phyloP scores from a whole-genome alignment of 2,888 invertebrate species.

The Ophonus ardosiacus region DNA sequence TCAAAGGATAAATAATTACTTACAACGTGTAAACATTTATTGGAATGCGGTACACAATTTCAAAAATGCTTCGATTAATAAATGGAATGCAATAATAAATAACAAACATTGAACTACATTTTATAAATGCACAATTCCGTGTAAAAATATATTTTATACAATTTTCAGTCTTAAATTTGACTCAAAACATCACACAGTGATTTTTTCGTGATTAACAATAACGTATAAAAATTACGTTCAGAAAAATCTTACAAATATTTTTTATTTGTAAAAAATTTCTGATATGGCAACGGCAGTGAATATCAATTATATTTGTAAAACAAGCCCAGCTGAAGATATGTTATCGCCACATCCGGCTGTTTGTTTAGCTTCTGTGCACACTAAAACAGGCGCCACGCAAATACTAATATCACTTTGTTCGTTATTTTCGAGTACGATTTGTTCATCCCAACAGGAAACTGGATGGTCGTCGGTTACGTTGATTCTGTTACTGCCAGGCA shows the following conservation, averaged over 20 bases:
- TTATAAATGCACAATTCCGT: conserved; percentile 42
- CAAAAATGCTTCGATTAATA: conserved; percentile 23
- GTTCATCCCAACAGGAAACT: conserved; percentile 90
- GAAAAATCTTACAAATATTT: conserved; percentile 24
- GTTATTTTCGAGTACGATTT: conserved; percentile 74
- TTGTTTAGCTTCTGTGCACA: conserved; percentile 88
- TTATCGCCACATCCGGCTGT: conserved; percentile 94
- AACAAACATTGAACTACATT: conserved; percentile 52
- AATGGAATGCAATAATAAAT: conserved; percentile 44
- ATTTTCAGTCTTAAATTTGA: conserved; percentile 58
- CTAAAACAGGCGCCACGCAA: conserved; percentile 90
- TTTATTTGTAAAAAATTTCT: conserved; percentile 26
- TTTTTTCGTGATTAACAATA: conserved; percentile 47
- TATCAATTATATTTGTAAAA: conserved; percentile 79
- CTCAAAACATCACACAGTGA: conserved; percentile 53
- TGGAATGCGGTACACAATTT: conserved; percentile 44
- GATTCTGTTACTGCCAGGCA: conserved; percentile 71
- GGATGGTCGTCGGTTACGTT: conserved; percentile 79
- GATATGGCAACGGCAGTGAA: conserved; percentile 44
- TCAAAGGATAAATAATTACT: conserved; percentile 10
- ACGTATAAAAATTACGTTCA: conserved; percentile 29
- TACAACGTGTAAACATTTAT: conserved; percentile 57
- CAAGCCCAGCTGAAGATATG: conserved; percentile 92
- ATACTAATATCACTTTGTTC: conserved; percentile 78
- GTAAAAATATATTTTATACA: conserved; percentile 56